Conservation (phyloP, 1,140 invertebrate species). For the Delia radicum region DNA sequence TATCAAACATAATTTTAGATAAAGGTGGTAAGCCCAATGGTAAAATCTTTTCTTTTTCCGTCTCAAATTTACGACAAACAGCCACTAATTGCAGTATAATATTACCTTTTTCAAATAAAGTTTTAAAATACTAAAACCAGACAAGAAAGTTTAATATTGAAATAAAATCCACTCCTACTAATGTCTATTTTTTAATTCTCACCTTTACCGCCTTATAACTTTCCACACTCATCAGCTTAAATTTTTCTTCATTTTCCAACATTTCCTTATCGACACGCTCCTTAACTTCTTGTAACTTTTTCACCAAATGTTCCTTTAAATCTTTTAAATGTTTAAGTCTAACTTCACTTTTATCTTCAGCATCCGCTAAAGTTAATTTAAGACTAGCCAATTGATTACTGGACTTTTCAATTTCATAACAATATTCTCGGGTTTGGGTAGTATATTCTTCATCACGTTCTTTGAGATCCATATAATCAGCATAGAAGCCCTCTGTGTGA, state of each 20-base stretch:
- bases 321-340: slow-evolving; percentile 39
- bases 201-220: slow-evolving; percentile 44
- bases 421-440: slow-evolving; percentile 41
- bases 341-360: slow-evolving; percentile 39
- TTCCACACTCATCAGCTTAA: slow-evolving; percentile 44
- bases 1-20: slow-evolving; percentile 25
- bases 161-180: not conserved
- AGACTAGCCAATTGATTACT: slow-evolving; percentile 42
- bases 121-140: slow-evolving; percentile 35
- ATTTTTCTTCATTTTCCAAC: slow-evolving; percentile 33
- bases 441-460: slow-evolving; percentile 50
- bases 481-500: slow-evolving; percentile 49
- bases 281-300: slow-evolving; percentile 38
- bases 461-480: slow-evolving; percentile 53
- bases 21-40: slow-evolving; percentile 57
- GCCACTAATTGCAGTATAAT: slow-evolving; percentile 58
- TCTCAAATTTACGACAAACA: slow-evolving; percentile 63
- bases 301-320: slow-evolving; percentile 40
- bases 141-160: too few species aligned
- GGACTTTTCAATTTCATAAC: slow-evolving; percentile 43
- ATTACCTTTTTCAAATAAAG: slow-evolving; percentile 56
- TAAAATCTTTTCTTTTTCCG: slow-evolving; percentile 60
- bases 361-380: slow-evolving; percentile 41
- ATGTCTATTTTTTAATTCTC: not conserved
- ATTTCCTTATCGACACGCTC: slow-evolving; percentile 38